phyloP scores from a whole-genome alignment of 2,888 invertebrate species.

The Noctua janthe region DNA sequence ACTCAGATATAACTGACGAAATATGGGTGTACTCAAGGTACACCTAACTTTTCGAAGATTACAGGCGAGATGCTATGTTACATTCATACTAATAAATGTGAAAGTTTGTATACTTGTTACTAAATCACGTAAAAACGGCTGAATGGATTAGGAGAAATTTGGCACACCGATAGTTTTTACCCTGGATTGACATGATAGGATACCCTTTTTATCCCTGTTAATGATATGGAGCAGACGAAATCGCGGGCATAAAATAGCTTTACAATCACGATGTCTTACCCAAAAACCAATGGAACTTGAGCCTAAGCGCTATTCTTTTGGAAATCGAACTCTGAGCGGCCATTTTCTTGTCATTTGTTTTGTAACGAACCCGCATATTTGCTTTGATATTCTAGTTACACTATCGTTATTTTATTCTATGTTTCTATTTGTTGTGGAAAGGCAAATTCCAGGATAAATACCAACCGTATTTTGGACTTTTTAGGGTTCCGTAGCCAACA shows the following conservation, averaged over 20 bases:
- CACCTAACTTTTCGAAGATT: accelerated
- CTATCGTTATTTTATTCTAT: constrained; percentile 18
- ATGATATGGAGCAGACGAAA: neutral
- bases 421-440: neutral
- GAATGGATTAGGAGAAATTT: too few relatives aligned
- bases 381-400: constrained; percentile 66
- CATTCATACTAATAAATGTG: neutral
- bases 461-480: neutral
- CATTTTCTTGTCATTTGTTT: constrained; percentile 44
- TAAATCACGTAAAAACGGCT: too few relatives aligned
- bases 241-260: neutral
- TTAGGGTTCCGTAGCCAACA: neutral
- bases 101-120: too few relatives aligned
- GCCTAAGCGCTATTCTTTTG: constrained; percentile 39
- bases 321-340: constrained; percentile 29
- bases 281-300: constrained; percentile 21
- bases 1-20: neutral
- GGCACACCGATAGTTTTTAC: too few relatives aligned
- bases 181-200: too few relatives aligned
- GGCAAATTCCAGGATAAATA: constrained; percentile 5
- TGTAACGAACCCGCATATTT: constrained; percentile 47
- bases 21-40: neutral
- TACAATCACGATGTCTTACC: neutral
- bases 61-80: neutral
- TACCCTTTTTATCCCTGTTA: neutral